Evolutionary conservation across 1,140 invertebrate species (phyloP).

Genomic region (Drosophila nebulosa): DNA sequence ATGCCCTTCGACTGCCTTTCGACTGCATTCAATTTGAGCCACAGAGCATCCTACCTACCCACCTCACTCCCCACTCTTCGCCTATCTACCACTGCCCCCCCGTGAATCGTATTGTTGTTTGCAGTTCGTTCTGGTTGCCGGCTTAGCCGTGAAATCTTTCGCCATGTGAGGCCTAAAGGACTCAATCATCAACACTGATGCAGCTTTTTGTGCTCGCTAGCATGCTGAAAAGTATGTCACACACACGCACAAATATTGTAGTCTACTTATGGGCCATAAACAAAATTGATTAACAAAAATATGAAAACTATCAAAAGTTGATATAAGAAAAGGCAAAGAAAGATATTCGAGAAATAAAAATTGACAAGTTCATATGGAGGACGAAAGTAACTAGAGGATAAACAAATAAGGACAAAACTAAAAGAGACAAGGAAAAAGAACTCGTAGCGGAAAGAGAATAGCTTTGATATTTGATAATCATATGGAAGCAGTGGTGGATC

Average conservation of each 20-base stretch:
- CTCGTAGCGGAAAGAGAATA: too few relatives aligned
- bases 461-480: too few relatives aligned
- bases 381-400: too few relatives aligned
- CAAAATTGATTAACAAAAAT: too few relatives aligned
- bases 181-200: background rate
- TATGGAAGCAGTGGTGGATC: too few relatives aligned
- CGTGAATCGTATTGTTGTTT: slow-evolving; percentile 9
- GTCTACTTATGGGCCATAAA: background rate
- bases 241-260: background rate
- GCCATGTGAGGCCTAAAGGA: background rate
- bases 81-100: background rate
- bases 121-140: background rate
- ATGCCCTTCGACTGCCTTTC: slow-evolving; percentile 12
- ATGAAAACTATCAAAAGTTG: too few relatives aligned
- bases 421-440: too few relatives aligned
- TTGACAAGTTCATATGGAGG: too few relatives aligned
- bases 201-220: background rate
- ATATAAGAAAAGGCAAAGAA: too few relatives aligned
- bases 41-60: slow-evolving; percentile 18
- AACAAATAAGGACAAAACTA: too few relatives aligned
- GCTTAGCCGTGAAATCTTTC: background rate
- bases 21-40: slow-evolving; percentile 67
- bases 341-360: too few relatives aligned
- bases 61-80: background rate
- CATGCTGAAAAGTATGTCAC: background rate